Percentiles rank a stretch among this genome's conserved stretches.
These are phyloP conservation scores for Perognathus longimembris DNA, from an alignment of 2,113 vertebrate genomes.

Conservation along the genomic window DNA sequence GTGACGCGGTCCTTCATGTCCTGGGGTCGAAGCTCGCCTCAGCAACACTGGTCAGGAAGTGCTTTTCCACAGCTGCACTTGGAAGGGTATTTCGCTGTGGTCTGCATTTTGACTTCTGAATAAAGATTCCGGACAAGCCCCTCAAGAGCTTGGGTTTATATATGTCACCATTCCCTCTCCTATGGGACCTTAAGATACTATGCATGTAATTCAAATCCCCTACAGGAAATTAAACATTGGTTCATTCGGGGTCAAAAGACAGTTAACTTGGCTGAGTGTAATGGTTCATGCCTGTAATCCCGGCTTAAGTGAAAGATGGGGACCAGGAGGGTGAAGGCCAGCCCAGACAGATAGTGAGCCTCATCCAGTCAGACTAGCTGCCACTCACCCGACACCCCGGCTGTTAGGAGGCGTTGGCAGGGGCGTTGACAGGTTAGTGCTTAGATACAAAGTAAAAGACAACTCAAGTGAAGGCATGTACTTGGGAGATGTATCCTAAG, in stretches of 20 bases:
- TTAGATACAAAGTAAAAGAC: too few relatives aligned
- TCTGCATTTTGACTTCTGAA: neutral
- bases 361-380: too few relatives aligned
- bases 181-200: neutral
- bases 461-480: too few relatives aligned
- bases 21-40: too few relatives aligned
- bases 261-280: too few relatives aligned
- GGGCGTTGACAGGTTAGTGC: too few relatives aligned
- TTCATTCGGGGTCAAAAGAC: neutral
- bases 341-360: too few relatives aligned
- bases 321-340: too few relatives aligned
- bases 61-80: neutral
- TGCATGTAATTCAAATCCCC: neutral
- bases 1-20: neutral
- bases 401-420: too few relatives aligned
- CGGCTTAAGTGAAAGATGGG: too few relatives aligned
- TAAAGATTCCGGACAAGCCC: neutral
- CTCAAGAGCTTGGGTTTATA: neutral
- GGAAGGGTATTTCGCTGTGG: neutral
- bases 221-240: neutral
- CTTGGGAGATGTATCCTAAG: neutral
- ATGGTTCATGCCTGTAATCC: too few relatives aligned
- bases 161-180: neutral
- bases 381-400: too few relatives aligned
- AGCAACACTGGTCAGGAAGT: neutral